These are phyloP conservation scores for Zalophus californianus DNA, from an alignment of 2,797 vertebrate species.

Conservation along the genomic window DNA sequence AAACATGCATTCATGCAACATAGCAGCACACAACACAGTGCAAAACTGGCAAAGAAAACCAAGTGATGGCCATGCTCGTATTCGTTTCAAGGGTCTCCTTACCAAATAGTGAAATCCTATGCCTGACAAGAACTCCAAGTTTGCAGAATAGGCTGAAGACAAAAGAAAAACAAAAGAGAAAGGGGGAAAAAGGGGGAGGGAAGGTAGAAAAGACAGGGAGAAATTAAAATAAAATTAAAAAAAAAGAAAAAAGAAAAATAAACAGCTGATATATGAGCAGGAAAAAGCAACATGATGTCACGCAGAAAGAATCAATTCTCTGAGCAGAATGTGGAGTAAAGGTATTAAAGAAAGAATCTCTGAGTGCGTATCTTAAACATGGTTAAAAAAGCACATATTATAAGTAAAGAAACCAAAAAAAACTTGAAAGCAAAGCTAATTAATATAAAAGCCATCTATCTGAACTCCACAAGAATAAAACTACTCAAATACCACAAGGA, in stretches of 20 bases:
- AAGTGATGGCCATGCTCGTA: constrained; percentile 87
- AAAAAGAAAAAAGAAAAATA: constrained; percentile 83
- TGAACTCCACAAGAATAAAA: constrained; percentile 76
- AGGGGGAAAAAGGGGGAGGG: constrained; percentile 71
- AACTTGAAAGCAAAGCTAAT: constrained; percentile 88
- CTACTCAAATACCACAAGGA: constrained; percentile 71
- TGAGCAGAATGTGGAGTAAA: constrained; percentile 87
- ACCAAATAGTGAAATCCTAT: constrained; percentile 94
- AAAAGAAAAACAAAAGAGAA: constrained; percentile 89
- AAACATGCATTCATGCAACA: constrained; percentile 87
- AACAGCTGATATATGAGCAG: constrained; percentile 89
- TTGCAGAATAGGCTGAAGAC: constrained; percentile 92
- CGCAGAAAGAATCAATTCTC: constrained; percentile 87
- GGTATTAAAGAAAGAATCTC: constrained; percentile 87
- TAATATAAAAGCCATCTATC: constrained; percentile 87
- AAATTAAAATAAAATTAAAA: constrained; percentile 63
- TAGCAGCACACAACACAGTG: constrained; percentile 82
- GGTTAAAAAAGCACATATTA: constrained; percentile 90
- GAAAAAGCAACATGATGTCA: constrained; percentile 89
- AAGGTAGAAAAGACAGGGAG: constrained; percentile 71
- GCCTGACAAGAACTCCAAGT: constrained; percentile 95
- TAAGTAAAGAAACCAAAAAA: constrained; percentile 85
- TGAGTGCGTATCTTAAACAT: constrained; percentile 86
- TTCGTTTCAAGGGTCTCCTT: constrained; percentile 89
- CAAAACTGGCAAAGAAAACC: constrained; percentile 87